Evolutionary conservation across 2,797 vertebrate genomes (phyloP).

Genomic region (Chelmon rostratus): DNA sequence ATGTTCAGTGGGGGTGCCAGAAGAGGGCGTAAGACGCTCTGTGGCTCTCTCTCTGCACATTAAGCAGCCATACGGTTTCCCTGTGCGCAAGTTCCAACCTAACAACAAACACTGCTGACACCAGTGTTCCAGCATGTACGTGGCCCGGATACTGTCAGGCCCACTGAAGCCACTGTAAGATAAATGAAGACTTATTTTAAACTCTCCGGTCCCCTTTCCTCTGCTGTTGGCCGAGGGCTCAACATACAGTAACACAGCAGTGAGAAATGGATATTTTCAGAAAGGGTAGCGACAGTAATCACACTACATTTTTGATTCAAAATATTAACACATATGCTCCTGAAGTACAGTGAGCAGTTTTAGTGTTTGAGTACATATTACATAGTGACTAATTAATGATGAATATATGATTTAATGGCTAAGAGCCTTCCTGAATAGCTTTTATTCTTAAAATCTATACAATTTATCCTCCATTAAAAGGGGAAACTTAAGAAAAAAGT

Average conservation of each 20-base stretch:
- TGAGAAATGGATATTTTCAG: slow-evolving; percentile 33
- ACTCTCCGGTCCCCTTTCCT: slow-evolving; percentile 53
- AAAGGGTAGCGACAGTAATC: background rate
- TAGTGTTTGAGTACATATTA: no score
- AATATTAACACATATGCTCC: background rate
- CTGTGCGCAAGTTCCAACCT: slow-evolving; percentile 51
- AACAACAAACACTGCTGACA: slow-evolving; percentile 78
- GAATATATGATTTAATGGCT: no score
- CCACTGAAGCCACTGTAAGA: slow-evolving; percentile 77
- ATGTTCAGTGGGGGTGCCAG: slow-evolving; percentile 44
- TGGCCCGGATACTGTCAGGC: slow-evolving; percentile 68
- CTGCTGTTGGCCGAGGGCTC: slow-evolving; percentile 45
- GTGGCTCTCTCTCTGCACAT: slow-evolving; percentile 8
- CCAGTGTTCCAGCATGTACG: slow-evolving; percentile 59
- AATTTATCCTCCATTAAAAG: background rate
- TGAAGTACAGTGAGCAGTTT: no score
- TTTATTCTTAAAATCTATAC: no score
- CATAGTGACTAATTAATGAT: no score
- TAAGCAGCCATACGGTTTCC: slow-evolving; percentile 68
- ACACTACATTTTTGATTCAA: background rate
- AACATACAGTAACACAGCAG: slow-evolving; percentile 60
- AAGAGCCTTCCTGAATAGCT: background rate
- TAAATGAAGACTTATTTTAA: slow-evolving; percentile 84
- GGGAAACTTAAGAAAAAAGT: background rate
- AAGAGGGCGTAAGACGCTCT: slow-evolving; percentile 49